These are phyloP conservation scores for Cylindroiulus punctatus DNA, from an alignment of 2,888 invertebrate genomes.

Conservation along the genomic window DNA sequence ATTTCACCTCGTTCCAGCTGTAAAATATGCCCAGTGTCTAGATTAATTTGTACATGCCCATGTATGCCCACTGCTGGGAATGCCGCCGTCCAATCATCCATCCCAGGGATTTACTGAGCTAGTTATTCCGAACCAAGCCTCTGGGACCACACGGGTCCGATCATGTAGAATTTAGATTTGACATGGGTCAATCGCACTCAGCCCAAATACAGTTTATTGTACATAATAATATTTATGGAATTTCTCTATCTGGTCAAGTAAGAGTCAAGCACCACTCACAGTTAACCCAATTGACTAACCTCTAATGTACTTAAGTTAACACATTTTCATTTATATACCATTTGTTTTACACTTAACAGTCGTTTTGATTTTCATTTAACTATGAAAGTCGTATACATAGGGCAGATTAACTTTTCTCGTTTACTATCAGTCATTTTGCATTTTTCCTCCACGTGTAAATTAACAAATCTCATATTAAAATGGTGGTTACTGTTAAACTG, in stretches of 20 bases:
- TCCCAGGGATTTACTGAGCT: constrained; percentile 17
- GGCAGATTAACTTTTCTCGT: neutral
- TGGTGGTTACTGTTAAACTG: neutral
- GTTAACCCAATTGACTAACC: neutral
- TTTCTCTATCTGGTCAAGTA: constrained; percentile 32
- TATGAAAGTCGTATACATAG: neutral
- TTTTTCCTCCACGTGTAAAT: neutral
- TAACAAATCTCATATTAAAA: constrained; percentile 20
- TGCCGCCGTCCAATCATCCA: neutral
- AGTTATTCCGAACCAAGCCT: neutral
- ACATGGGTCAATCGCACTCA: neutral
- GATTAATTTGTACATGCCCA: constrained; percentile 32
- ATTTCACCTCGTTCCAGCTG: neutral
- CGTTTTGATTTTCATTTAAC: constrained; percentile 3
- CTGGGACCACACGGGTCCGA: neutral
- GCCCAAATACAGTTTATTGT: neutral
- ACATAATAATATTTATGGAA: constrained; percentile 19
- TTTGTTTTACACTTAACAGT: neutral
- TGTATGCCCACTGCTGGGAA: neutral
- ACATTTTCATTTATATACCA: constrained; percentile 3
- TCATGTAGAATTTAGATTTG: neutral
- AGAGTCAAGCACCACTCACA: neutral
- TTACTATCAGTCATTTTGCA: constrained; percentile 23
- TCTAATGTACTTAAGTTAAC: constrained; percentile 5
- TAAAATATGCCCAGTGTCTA: neutral